Base-by-base conservation (phyloP, 2,888 invertebrate genomes). In the Drosophila melanosoma region DNA sequence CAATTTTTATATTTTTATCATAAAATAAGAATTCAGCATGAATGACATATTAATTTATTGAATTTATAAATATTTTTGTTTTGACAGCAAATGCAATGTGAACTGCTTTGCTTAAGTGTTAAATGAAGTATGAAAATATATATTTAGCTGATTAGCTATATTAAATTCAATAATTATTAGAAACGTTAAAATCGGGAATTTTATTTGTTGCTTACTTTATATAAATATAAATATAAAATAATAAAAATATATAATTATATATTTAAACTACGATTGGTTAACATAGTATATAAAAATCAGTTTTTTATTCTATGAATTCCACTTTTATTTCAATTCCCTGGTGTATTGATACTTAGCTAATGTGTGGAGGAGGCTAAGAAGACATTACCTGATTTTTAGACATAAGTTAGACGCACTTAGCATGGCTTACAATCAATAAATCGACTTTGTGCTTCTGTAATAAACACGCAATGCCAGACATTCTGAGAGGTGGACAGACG, bases 371-470 rank as follows among this genome's bases (percentile, higher is more conserved):
- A 23, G 23, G 7, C 15, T 15, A 40, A 11, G 38, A 45, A 42
- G 12, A 17, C 12, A 33, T 52, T 49, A 67, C 52, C 60, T 72
- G 58, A 64, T 15, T 38, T 32, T 38, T 32, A 33, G 36, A 15
- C 57, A 29, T 52, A 56, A 40, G 58, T 57, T 48, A 51, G 36
- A 58, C 26, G 63, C 78, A 62, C 61, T 80, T 69, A 62, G 66
- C 45, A 35, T 63, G 60, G 56, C 52, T 45, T 15, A 79, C 67
- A 82, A 82, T 82, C 70, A 69, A 79, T 79, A 75, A 73, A 68
- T 69, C 79, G 69, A 67, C 75, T 66, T 73, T 48, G 60, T 49
- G 65, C 53, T 64, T 63, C 56, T 64, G 60, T 66, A 64, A 69
- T 66, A 67, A 63, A 53, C 40, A 26, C n/a, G 48, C 49, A 49